phyloP scores from a whole-genome alignment of 2,113 vertebrate species.

The Rhodinocichla rosea region DNA sequence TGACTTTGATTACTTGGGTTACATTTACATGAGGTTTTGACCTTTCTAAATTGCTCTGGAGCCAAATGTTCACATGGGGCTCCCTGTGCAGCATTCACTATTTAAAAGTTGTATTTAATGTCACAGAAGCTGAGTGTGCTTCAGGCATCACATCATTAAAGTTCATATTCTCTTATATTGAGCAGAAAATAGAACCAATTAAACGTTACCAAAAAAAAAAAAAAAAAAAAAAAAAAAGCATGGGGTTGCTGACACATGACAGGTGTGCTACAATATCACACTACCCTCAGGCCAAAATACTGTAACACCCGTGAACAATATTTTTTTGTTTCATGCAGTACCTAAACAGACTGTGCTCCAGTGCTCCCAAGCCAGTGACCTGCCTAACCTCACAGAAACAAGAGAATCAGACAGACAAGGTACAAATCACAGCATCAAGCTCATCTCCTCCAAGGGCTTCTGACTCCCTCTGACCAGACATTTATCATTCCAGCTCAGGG shows the following conservation, averaged over 20 bases:
- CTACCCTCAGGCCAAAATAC: constrained; percentile 11
- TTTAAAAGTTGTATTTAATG: not conserved
- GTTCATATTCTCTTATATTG: not conserved
- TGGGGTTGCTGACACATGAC: not conserved
- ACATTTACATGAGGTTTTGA: not conserved
- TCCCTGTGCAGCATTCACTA: not conserved
- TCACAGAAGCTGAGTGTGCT: not conserved
- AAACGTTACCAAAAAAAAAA: not conserved
- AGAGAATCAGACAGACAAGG: not conserved
- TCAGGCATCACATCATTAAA: not conserved
- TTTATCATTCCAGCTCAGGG: not conserved
- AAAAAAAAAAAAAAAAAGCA: not conserved
- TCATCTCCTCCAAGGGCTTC: not conserved
- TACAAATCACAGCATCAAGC: not conserved
- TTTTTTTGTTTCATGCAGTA: constrained; percentile 19
- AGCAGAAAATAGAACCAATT: not conserved
- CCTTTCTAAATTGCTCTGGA: constrained; percentile 4
- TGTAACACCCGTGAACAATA: constrained; percentile 44
- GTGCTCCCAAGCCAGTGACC: not conserved
- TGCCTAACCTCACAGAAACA: not conserved
- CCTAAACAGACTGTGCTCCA: not conserved
- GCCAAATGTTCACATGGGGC: not conserved
- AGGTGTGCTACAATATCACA: not conserved
- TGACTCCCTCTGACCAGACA: not conserved
- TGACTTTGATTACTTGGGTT: constrained; percentile 8